phyloP scores from a whole-genome alignment of 2,113 vertebrate genomes.

The Phocoena sinus region DNA sequence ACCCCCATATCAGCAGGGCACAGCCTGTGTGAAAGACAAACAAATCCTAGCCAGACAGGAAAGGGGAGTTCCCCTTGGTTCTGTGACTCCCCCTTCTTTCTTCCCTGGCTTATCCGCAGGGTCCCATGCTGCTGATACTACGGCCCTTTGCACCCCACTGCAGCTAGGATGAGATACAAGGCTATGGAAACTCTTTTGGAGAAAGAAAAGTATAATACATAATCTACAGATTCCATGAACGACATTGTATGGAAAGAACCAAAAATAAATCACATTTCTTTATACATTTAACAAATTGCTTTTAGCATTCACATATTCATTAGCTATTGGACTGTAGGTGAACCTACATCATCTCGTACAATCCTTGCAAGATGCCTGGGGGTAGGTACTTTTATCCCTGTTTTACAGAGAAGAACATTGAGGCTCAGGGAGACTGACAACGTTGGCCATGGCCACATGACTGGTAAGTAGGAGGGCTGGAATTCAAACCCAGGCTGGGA shows the following conservation, averaged over 20 bases:
- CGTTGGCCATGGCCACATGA: background rate
- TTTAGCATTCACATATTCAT: background rate
- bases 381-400: background rate
- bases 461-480: background rate
- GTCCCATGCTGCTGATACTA: background rate
- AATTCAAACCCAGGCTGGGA: background rate
- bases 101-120: slow-evolving; percentile 36
- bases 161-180: background rate
- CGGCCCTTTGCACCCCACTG: background rate
- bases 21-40: slow-evolving; percentile 48
- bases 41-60: slow-evolving; percentile 63
- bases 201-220: background rate
- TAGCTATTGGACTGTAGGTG: background rate
- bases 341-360: background rate
- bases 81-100: slow-evolving; percentile 25
- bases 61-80: slow-evolving; percentile 53
- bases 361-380: background rate
- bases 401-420: background rate
- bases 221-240: background rate
- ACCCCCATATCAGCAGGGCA: slow-evolving; percentile 36
- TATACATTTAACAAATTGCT: background rate
- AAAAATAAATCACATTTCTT: background rate
- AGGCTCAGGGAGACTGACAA: background rate
- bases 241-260: background rate
- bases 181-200: background rate